These are phyloP conservation scores for Drosophila equinoxialis DNA, from an alignment of 1,140 invertebrate species.

Conservation along the genomic window DNA sequence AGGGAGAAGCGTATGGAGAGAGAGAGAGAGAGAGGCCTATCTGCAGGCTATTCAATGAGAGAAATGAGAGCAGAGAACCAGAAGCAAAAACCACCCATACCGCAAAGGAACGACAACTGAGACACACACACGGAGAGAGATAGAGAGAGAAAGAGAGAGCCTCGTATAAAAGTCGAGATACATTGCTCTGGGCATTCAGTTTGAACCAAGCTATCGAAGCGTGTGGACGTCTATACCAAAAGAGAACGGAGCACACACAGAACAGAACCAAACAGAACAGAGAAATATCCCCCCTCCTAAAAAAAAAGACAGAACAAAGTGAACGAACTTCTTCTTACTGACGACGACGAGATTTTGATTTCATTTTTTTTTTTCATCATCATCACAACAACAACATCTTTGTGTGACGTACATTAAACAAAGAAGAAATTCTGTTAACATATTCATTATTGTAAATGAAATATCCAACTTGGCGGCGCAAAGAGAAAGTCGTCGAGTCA, in stretches of 20 bases:
- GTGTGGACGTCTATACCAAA: constrained; percentile 23
- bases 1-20: constrained; percentile 21
- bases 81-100: constrained; percentile 5
- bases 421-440: constrained; percentile 62
- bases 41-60: not conserved
- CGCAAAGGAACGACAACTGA: too few species aligned
- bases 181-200: constrained; percentile 45
- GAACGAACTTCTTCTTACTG: constrained; percentile 51
- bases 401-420: constrained; percentile 49
- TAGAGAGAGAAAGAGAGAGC: constrained; percentile 16
- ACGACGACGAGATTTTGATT: not conserved
- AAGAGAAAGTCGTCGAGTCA: constrained; percentile 77
- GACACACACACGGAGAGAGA: not conserved
- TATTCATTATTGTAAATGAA: constrained; percentile 57
- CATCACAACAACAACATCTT: not conserved
- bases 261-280: constrained; percentile 15
- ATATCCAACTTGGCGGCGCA: constrained; percentile 35
- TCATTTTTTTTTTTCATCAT: not conserved
- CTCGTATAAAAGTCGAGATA: constrained; percentile 54
- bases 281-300: not conserved
- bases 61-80: constrained; percentile 28
- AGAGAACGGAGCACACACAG: constrained; percentile 19
- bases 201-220: constrained; percentile 50
- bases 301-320: constrained; percentile 49
- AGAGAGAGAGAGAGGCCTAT: constrained; percentile 7